Base-by-base conservation (phyloP, 1,140 invertebrate species). In the Maconellicoccus hirsutus region DNA sequence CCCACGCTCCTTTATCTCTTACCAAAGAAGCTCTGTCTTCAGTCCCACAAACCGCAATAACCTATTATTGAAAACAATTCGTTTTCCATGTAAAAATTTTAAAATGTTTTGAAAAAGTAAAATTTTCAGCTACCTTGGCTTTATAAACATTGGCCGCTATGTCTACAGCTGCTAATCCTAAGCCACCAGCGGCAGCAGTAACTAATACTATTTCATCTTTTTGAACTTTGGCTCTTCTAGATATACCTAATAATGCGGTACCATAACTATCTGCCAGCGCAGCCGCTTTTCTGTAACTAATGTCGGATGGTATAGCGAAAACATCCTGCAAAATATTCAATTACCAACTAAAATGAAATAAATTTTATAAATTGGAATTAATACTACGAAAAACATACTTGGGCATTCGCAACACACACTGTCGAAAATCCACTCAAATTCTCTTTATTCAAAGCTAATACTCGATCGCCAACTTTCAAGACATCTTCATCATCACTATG, bases 131-230 rank as follows among this genome's bases (percentile, higher is more conserved):
- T 75, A 86, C 85, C 78, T 85, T 80, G 19, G 84, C 80, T 77
- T 80, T 82, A 74, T 83, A 86, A 27, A 86, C 81, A 77, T 86
- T 85, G 29, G 81, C 80, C 19, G 84, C 84, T 69, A 87, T 77
- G 78, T 87, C 86, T 21, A 86, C 81, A 14, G 84, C 82, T 70
- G 86, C 85, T 69, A 86, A 75, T 26, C 85, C 85, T 72, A 84
- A 77, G 12, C 83, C 81, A 27, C 85, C 85, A 63, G 84, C 79
- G 38, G 85, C 84, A 22, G 85, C 83, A 72, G 85, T 86, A 23
- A 87, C 79, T 14, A 83, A 72, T 19, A 87, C 78, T 29, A 80
- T 81, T 72, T 86, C 81, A 70, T 82, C 79, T 72, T 82, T 79
- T 42, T 83, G 77, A 10, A 87, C 75, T 59, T 79, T 76, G 14